These are phyloP conservation scores for Dione juno DNA, from an alignment of 2,888 invertebrate genomes.

Conservation along the genomic window DNA sequence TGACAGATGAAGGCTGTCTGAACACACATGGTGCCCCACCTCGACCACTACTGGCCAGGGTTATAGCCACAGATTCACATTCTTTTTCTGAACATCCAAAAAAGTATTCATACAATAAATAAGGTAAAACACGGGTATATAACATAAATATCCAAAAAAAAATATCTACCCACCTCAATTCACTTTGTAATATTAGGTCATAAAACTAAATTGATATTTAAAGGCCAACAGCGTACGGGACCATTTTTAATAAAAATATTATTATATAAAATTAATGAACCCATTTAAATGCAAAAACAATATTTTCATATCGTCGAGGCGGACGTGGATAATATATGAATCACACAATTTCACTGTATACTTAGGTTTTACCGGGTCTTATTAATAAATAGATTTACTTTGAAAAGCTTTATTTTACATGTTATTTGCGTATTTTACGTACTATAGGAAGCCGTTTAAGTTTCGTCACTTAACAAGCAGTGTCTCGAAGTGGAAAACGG, in stretches of 20 bases:
- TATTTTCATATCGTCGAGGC: slow-evolving; percentile 26
- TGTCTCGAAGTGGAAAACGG: too few relatives aligned
- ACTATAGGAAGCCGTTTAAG: too few relatives aligned
- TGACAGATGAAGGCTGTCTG: too few relatives aligned
- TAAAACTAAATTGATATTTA: slow-evolving; percentile 15
- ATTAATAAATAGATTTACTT: slow-evolving; percentile 14
- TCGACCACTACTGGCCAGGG: too few relatives aligned
- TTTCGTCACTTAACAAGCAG: too few relatives aligned
- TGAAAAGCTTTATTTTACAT: not conserved
- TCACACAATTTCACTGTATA: slow-evolving; percentile 26
- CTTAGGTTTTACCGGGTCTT: slow-evolving; percentile 24
- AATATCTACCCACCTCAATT: not conserved
- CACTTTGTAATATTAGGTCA: slow-evolving; percentile 9
- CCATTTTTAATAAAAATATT: slow-evolving; percentile 28
- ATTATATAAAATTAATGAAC: slow-evolving; percentile 29
- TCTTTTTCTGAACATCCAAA: too few relatives aligned
- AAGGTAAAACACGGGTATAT: too few relatives aligned
- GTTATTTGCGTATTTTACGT: not conserved
- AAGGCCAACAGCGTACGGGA: slow-evolving; percentile 10
- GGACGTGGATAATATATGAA: slow-evolving; percentile 26
- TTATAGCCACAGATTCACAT: too few relatives aligned
- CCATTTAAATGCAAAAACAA: slow-evolving; percentile 29
- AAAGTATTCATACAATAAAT: too few relatives aligned
- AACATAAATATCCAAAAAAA: too few relatives aligned
- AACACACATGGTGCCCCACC: too few relatives aligned